These are phyloP conservation scores for Harpalus rubripes DNA, from an alignment of 2,888 invertebrate genomes.

Conservation along the genomic window DNA sequence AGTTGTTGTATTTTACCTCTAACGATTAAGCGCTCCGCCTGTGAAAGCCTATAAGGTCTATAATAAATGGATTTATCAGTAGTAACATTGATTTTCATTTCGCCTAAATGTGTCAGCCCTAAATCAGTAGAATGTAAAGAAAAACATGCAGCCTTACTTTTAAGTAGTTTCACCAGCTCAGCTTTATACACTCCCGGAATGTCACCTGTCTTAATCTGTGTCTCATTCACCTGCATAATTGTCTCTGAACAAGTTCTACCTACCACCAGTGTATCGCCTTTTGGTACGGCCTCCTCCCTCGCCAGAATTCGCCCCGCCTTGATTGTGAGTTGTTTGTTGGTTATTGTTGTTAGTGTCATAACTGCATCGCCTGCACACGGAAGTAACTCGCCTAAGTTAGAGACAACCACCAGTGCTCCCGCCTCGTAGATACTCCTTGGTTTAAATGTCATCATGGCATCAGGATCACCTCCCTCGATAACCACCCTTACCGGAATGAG, in stretches of 20 bases:
- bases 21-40: conserved; percentile 2
- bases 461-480: not conserved
- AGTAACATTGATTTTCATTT: conserved; percentile 27
- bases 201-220: not conserved
- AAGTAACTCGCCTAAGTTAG: not conserved
- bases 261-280: not conserved
- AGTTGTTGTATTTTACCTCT: not conserved
- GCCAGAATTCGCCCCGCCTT: not conserved
- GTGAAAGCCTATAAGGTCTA: conserved; percentile 69
- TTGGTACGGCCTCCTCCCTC: not conserved
- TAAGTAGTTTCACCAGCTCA: not conserved
- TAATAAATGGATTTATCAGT: conserved; percentile 16
- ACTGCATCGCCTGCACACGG: conserved; percentile 1
- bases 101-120: conserved; percentile 61
- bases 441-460: not conserved
- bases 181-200: not conserved
- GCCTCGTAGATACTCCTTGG: not conserved
- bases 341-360: not conserved
- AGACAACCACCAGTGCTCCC: not conserved
- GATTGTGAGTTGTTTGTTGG: too few relatives aligned
- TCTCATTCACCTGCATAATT: not conserved
- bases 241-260: not conserved
- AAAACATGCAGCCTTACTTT: conserved; percentile 32
- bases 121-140: conserved; percentile 44
- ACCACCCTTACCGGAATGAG: not conserved